Evolutionary conservation across 2,888 invertebrate species (phyloP), one percentile per base, ranked within the genome.

Genomic region (Phengaris arion): DNA sequence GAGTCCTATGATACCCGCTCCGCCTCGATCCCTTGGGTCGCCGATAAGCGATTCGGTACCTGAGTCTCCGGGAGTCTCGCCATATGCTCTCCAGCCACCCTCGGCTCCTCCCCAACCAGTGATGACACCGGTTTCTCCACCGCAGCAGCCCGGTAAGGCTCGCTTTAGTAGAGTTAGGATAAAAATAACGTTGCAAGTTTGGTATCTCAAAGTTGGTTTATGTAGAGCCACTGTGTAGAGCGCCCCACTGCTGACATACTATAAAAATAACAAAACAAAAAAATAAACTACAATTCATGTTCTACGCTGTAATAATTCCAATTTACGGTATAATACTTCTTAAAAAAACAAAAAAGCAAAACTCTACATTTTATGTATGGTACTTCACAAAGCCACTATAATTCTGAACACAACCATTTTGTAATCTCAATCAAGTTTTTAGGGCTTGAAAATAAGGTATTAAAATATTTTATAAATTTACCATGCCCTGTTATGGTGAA

Each of bases 101-200:
- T 95, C 96, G 69, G 95, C 95, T 89, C 95, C 85, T 89, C 95
- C 84, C 88, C 94, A 81, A 85, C 94, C 82, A 83, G 88, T 91
- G 55, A 92, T 94, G 88, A 93, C 93, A 76, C 95, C 93, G 78
- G 89, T 91, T 77, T 85, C 86, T 85, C 94, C 87, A 82, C 94
- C 86, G 74, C 94, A 88, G 82, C 90, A 91, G 82, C 92, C 93
- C 78, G 93, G 72, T 72, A 72, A 72, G 72, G 52, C 51, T 51
- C 48, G 70, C 64, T 64, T 35, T 64, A 35, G 35, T 64, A 64
- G 12, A 64, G 35, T 64, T 64, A 64, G 8, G 0, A 64, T 64
- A 35, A 12, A 22, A 59, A 59, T 9, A 12, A 35, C 35, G 64
- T 45, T 64, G 6, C 35, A 10, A 22, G n/a, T 22, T 6, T 45